These are phyloP conservation scores for Cynoglossus semilaevis DNA, from an alignment of 2,113 vertebrate species.

Conservation along the genomic window DNA sequence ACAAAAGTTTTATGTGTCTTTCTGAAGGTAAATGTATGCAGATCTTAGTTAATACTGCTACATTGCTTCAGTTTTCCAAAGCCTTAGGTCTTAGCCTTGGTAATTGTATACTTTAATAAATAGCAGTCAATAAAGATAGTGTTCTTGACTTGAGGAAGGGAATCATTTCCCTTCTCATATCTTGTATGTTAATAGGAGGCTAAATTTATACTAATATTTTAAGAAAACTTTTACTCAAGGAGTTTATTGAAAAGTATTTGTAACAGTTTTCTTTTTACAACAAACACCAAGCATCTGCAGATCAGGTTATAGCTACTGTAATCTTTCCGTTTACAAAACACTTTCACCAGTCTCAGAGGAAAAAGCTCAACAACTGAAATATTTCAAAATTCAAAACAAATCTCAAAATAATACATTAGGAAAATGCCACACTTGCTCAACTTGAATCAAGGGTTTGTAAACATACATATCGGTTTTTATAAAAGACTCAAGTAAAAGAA, in stretches of 20 bases:
- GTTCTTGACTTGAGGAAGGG: too few relatives aligned
- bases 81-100: too few relatives aligned
- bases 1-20: too few relatives aligned
- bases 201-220: background rate
- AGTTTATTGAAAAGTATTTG: slow-evolving; percentile 13
- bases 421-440: background rate
- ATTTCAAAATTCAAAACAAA: background rate
- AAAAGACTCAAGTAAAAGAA: background rate
- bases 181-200: too few relatives aligned
- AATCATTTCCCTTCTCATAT: too few relatives aligned
- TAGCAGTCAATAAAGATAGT: too few relatives aligned
- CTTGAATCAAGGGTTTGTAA: background rate
- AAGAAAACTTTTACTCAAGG: background rate
- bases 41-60: too few relatives aligned
- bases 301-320: background rate
- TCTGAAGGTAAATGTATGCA: too few relatives aligned
- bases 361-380: background rate
- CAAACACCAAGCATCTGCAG: background rate
- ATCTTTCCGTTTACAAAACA: slow-evolving; percentile 9
- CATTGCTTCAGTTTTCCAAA: too few relatives aligned
- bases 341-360: background rate
- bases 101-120: too few relatives aligned
- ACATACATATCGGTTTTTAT: background rate
- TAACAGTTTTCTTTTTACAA: slow-evolving; percentile 6
- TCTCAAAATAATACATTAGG: background rate